A percentile compares a stretch with the other conserved stretches of the same genome.
These are phyloP conservation scores for Anaspis maculata DNA, from an alignment of 2,888 invertebrate genomes.

Conservation along the genomic window DNA sequence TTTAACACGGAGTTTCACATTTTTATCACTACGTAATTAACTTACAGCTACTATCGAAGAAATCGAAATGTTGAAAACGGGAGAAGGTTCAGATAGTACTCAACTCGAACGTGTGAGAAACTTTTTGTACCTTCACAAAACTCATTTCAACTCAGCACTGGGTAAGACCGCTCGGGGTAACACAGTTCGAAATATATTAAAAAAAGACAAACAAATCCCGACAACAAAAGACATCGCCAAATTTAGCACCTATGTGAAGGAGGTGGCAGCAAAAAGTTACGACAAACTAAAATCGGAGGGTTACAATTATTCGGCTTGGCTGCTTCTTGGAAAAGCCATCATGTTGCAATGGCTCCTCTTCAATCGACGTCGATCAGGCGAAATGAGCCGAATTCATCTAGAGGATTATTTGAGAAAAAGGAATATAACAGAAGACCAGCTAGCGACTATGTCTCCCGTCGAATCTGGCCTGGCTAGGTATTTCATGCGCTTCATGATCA, in stretches of 20 bases:
- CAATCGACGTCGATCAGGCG: slow-evolving; percentile 1
- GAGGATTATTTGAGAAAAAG: neutral
- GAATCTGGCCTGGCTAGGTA: neutral
- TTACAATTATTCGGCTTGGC: neutral
- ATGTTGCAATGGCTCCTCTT: neutral
- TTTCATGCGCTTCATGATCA: neutral
- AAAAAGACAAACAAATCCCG: neutral
- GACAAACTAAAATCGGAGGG: neutral
- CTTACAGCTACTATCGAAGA: too few relatives aligned
- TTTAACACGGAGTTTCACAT: too few relatives aligned
- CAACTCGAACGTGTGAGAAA: too few relatives aligned
- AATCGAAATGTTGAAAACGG: too few relatives aligned
- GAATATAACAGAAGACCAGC: neutral
- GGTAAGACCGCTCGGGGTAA: neutral
- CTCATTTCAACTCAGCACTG: neutral
- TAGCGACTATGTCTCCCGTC: neutral
- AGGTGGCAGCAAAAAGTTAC: neutral
- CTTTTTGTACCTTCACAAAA: too few relatives aligned
- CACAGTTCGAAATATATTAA: neutral
- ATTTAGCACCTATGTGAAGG: neutral
- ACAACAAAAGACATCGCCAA: neutral
- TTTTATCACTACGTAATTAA: too few relatives aligned
- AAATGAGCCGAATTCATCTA: neutral
- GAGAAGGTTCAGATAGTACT: too few relatives aligned
- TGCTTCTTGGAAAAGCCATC: neutral